Percentiles rank a stretch among this genome's conserved stretches.
These are phyloP conservation scores for Oncorhynchus masou DNA, from an alignment of 2,113 vertebrate species.

Conservation along the genomic window DNA sequence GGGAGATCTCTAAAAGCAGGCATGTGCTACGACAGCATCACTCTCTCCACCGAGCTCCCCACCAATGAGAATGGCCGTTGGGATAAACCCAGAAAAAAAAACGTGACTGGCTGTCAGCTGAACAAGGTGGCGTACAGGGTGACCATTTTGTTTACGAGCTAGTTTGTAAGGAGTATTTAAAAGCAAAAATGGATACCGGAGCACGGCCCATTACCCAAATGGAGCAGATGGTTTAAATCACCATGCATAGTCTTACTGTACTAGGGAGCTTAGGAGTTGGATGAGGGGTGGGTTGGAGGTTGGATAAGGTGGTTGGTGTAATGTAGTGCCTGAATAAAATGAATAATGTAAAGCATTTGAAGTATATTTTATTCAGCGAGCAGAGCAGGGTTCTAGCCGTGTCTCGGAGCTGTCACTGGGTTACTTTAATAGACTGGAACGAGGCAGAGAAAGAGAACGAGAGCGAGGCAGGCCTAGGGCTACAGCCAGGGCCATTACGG, in stretches of 20 bases:
- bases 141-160: slow-evolving; percentile 35
- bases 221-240: slow-evolving; percentile 33
- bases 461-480: slow-evolving; percentile 42
- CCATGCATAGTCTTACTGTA: slow-evolving; percentile 5
- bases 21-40: slow-evolving; percentile 30
- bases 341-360: slow-evolving; percentile 67
- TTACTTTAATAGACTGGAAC: slow-evolving; percentile 66
- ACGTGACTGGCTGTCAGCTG: not conserved
- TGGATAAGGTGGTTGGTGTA: slow-evolving; percentile 16
- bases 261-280: not conserved
- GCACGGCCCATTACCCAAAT: slow-evolving; percentile 15
- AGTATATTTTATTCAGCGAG: slow-evolving; percentile 63
- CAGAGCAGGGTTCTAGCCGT: slow-evolving; percentile 7
- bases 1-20: slow-evolving; percentile 67
- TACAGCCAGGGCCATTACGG: slow-evolving; percentile 64
- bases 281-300: slow-evolving; percentile 9
- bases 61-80: not conserved
- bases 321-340: slow-evolving; percentile 46
- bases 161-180: slow-evolving; percentile 18
- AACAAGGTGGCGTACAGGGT: slow-evolving; percentile 27
- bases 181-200: slow-evolving; percentile 32
- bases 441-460: slow-evolving; percentile 44
- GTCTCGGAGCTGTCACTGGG: slow-evolving; percentile 50
- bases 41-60: slow-evolving; percentile 22
- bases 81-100: too few relatives aligned